Evolutionary conservation across 2,797 vertebrate species (phyloP), one percentile per base, ranked within the genome.

Genomic region (Eleutherodactylus coqui): DNA sequence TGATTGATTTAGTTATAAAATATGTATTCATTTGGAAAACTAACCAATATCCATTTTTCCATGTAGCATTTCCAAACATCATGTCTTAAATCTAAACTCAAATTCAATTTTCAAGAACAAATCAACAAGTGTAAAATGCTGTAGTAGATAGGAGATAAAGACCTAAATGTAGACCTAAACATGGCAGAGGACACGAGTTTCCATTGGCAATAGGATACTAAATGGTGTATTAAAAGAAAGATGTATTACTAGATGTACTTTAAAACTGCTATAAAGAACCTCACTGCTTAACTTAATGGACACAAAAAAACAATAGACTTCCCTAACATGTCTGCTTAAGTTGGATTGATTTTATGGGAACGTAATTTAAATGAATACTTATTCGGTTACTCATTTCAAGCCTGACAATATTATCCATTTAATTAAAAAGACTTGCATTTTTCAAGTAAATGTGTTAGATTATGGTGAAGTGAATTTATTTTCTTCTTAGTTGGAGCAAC

Each of bases 341-440:
- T 86, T 82, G 79, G 72, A 86, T 82, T 86, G 60, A 86, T 82
- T 82, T 86, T 64, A 86, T 47, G 4, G 45, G 70, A 75, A 82
- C 47, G n/a, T 76, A 58, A 86, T 76, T 86, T 86, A 82, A 76
- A 58, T 69, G 60, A 75, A 53, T 76, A 70, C 72, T 86, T 51
- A 47, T 82, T 86, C 58, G 24, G 45, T 82, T 86, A 76, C 41
- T 82, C 72, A 86, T 82, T 82, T 76, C 27, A 82, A 67, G 55
- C 45, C 70, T 82, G 79, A 67, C 58, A 76, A 55, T 67, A 76
- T 82, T 75, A 60, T 64, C 47, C 47, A 82, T 67, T 82, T 86
- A 86, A 82, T 82, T 82, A 81, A 49, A 76, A 53, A 24, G 58
- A 45, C 72, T 76, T 62, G 41, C 36, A 14, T 79, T 49, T 72